Conservation (phyloP, 2,888 invertebrate species). For the Tipula helvola region DNA sequence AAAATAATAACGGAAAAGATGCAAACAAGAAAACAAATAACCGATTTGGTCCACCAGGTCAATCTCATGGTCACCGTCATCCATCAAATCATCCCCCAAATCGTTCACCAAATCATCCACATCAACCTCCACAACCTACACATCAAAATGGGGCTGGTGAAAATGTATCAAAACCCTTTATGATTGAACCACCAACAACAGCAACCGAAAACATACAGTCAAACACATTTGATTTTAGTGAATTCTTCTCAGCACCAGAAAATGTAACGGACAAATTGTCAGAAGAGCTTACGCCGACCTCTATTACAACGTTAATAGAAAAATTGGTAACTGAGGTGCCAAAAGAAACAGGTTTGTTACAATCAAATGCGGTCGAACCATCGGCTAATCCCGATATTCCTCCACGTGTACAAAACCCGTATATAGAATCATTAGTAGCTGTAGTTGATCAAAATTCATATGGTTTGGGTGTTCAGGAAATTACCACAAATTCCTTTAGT, state of each 20-base stretch:
- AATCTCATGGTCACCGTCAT: not conserved
- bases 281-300: not conserved
- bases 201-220: not conserved
- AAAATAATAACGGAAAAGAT: not conserved
- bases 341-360: not conserved
- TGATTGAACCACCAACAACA: not conserved
- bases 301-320: not conserved
- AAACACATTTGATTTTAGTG: not conserved
- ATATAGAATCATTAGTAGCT: not conserved
- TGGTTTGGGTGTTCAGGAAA: not conserved
- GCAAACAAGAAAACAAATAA: not conserved
- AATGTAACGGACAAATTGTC: not conserved
- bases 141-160: not conserved
- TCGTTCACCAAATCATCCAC: not conserved
- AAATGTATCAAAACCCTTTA: not conserved
- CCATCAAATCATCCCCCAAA: not conserved
- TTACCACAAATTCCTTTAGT: not conserved
- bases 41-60: not conserved
- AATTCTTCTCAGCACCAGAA: not conserved
- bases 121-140: not conserved
- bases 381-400: not conserved
- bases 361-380: not conserved
- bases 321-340: not conserved
- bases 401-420: not conserved
- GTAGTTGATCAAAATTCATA: not conserved